These are phyloP conservation scores for Montipora capitata DNA, from an alignment of 92 coral and sea anemone species.

Conservation along the genomic window DNA sequence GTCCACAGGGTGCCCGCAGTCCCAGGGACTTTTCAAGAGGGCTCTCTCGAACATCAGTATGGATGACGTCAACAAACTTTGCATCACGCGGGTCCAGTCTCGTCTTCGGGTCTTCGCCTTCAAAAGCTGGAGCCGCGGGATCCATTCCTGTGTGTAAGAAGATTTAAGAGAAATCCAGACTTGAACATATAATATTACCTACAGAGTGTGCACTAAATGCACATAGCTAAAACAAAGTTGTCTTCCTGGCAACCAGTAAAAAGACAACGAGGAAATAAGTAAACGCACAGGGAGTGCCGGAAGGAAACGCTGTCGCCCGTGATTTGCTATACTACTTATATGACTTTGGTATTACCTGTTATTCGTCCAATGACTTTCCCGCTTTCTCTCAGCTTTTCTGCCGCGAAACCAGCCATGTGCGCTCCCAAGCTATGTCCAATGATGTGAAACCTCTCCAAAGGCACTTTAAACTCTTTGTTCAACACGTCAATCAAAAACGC, in stretches of 20 bases:
- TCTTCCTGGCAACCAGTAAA: not conserved
- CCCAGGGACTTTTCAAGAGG: conserved; percentile 84
- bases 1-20: conserved; percentile 86
- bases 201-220: no score
- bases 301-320: not conserved
- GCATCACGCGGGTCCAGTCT: conserved; percentile 98
- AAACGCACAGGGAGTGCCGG: not conserved
- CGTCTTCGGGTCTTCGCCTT: conserved; percentile 68
- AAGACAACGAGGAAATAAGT: not conserved
- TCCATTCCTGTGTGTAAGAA: conserved; percentile 79
- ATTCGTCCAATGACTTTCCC: conserved; percentile 73
- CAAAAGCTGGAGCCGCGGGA: conserved; percentile 95
- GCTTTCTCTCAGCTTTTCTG: conserved; percentile 42
- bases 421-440: conserved; percentile 96
- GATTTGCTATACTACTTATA: not conserved
- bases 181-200: not conserved
- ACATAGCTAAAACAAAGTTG: no score
- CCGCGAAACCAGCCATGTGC: conserved; percentile 89
- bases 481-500: conserved; percentile 70
- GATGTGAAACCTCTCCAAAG: conserved; percentile 68
- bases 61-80: conserved; percentile 96
- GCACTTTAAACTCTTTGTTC: conserved; percentile 49
- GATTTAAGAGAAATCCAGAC: not conserved
- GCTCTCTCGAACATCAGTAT: conserved; percentile 75
- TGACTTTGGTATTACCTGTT: conserved; percentile 63